Base-by-base conservation (phyloP, 2,888 invertebrate species). In the Drosophila neutralis region DNA sequence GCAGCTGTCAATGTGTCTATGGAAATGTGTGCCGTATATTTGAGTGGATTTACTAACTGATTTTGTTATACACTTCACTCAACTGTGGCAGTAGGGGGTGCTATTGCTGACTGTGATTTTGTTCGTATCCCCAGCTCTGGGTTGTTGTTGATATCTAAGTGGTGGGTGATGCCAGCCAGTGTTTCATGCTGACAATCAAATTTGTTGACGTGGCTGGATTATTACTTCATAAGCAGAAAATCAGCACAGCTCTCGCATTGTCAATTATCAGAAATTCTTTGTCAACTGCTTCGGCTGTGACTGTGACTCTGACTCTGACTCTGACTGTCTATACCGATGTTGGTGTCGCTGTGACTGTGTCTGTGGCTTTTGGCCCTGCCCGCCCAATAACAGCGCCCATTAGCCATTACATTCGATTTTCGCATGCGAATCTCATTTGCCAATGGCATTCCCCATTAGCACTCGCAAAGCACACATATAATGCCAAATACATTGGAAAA, bases 31-130 rank as follows among this genome's bases (percentile, higher is more conserved):
- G 84, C 65, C 70, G 73, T 77, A 89, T 87, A 86, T 90, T 88
- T 82, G 90, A 87, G 87, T 87, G 90, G 87, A 90, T 87, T 87
- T 90, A 73, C 83, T 89, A 90, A 87, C 87, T 90, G 87, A 90
- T 87, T 90, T 87, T 84, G 90, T 82, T 84, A 87, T 76, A 87
- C 76, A 83, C 70, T 80, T 72, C 63, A 73, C 65, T 76, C 77
- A 60, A 67, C 67, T 66, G 64, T 49, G 59, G 18, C 7, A n/a
- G 40, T 7, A n/a, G 52, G 6, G 59, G 62, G 52, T 59, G 61
- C 49, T 51, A 69, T 67, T 79, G 83, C 86, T 84, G 83, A 87
- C 87, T 82, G 71, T 78, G 78, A 81, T 81, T 81, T 67, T 67
- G 78, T 69, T 69, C 29, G 58, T 59, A 57, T 63, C 38, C 45